Base-by-base conservation (phyloP, 2,888 invertebrate species). In the Microdon myrmicae region DNA sequence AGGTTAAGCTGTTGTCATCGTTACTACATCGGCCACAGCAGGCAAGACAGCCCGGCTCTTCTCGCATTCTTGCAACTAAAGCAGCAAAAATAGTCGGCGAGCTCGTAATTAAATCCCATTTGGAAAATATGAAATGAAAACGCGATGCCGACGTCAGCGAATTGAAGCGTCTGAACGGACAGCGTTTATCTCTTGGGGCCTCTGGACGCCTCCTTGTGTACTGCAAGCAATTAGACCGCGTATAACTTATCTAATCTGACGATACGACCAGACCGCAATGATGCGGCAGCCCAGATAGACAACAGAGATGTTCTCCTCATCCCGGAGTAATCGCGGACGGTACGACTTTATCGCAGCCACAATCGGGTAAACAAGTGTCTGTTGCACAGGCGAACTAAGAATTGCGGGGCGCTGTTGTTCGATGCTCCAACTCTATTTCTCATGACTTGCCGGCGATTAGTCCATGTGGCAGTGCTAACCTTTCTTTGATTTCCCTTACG, bases 401-500 rank as follows among this genome's bases (percentile, higher is more conserved):
- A 20, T 5, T 35, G 16, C 31, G 22, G 23, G 23, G 34, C 32
- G 23, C 26, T 28, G 39, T 47, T 32, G 37, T 17, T 16, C 3
- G n/a, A 14, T 23, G 22, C 23, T 41, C 16, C n/a, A 31, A 14
- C 28, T 17, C 17, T 26, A 19, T 25, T 56, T 61, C 61, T 51
- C 56, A 61, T 56, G 61, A 61, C 45, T 39, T 49, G 41, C 28
- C 17, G 23, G 51, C 39, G 26, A 39, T 64, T 51, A 51, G 51
- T 51, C 56, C 35, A 51, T 56, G 56, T 25, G 31, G 31, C 45
- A 51, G 58, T 25, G 51, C 45, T 58, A 64, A 64, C 58, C 61
- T 64, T 64, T 64, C 61, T 64, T 64, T 58, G 51, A 64, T 64
- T 61, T 58, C 32, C 56, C 56, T 64, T 64, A 64, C 51, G 61